Evolutionary conservation across 2,113 vertebrate species (phyloP).

Genomic region (Eudyptes chrysolophus): DNA sequence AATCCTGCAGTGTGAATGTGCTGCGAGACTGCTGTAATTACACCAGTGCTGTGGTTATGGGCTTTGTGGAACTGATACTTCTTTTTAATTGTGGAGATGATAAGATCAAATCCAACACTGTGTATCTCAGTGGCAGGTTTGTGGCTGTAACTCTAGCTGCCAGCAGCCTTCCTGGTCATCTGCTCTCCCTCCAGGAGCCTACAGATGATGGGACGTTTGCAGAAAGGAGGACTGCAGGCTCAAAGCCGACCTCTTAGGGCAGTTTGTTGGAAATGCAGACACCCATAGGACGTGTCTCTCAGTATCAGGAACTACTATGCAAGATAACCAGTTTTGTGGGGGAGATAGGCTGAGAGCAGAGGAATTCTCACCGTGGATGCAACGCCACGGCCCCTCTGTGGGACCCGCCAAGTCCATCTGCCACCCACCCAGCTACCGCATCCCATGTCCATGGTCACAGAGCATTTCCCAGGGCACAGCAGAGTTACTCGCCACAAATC

Average conservation of each 20-base stretch:
- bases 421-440: no score
- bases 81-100: constrained; percentile 53
- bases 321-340: neutral
- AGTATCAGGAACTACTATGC: neutral
- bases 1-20: constrained; percentile 45
- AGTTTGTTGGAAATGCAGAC: neutral
- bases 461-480: neutral
- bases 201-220: neutral
- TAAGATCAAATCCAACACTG: constrained; percentile 58
- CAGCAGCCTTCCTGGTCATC: constrained; percentile 13
- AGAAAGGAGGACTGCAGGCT: neutral
- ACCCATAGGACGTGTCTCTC: neutral
- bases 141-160: neutral
- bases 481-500: neutral
- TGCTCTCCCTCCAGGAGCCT: neutral
- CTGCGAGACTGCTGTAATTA: constrained; percentile 61
- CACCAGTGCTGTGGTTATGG: constrained; percentile 52
- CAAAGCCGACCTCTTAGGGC: neutral
- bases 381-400: accelerated
- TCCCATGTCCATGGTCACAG: neutral
- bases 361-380: neutral
- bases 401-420: neutral
- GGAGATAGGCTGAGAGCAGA: neutral
- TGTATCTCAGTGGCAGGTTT: constrained; percentile 13
- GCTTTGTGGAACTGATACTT: constrained; percentile 49